Evolutionary conservation across 2,888 invertebrate genomes (phyloP), one percentile per base, ranked within the genome.

Genomic region (Zaprionus lineosus): DNA sequence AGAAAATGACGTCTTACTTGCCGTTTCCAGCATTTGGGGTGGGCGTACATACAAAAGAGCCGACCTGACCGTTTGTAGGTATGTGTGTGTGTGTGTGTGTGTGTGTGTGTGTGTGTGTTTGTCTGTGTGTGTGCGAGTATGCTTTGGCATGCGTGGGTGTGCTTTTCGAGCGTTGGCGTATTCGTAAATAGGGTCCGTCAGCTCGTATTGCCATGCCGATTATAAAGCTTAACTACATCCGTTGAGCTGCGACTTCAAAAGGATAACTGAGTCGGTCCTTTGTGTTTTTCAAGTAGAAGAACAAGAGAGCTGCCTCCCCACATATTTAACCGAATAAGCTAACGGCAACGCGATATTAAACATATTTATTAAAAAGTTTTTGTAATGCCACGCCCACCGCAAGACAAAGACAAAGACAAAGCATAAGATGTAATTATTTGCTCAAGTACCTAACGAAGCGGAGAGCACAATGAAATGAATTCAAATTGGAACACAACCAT

Each of bases 241-340:
- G 50, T 28, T 34, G 44, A 21, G 16, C 5, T 12, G 8, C 16
- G 26, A 21, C 21, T 51, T 44, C 31, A 12, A 52, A 53, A 67
- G 74, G 69, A 73, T 68, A 63, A 68, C 63, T 56, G 53, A 67
- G 47, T 18, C 28, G 48, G 18, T 53, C 33, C 59, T 31, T 55
- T 62, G 41, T 65, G 41, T 51, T 39, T 28, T 34, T 37, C 28
- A 44, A 66, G 26, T 14, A 21, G 14, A 34, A 18, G 6, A 5
- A 33, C 29, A 28, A 29, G 9, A 57, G 44, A 26, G 16, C 11
- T 7, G 9, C 5, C 19, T 19, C n/a, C n/a, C n/a, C n/a, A n/a
- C n/a, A n/a, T n/a, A n/a, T n/a, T n/a, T n/a, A n/a, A n/a, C n/a
- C n/a, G n/a, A n/a, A n/a, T n/a, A n/a, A n/a, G n/a, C n/a, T n/a